Evolutionary conservation across 2,797 vertebrate genomes (phyloP).

Genomic region (Cyprinella venusta): DNA sequence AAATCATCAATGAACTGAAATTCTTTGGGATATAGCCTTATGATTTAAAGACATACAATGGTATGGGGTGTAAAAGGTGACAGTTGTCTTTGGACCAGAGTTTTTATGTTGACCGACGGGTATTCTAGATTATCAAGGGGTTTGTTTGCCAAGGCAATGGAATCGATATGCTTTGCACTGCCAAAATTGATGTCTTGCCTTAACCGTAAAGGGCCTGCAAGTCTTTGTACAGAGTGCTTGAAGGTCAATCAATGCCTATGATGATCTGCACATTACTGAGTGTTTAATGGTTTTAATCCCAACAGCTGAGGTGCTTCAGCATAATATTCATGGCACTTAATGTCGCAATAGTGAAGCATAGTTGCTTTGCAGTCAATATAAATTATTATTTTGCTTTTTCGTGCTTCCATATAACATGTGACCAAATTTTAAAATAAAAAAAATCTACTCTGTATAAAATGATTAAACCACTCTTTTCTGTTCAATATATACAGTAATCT

Average conservation of each 20-base stretch:
- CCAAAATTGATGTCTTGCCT: conserved; percentile 14
- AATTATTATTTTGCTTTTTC: not conserved
- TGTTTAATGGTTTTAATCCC: not conserved
- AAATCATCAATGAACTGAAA: conserved; percentile 16
- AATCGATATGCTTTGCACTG: conserved; percentile 44
- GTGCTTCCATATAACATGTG: conserved; percentile 23
- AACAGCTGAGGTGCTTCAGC: conserved; percentile 1
- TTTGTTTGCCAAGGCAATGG: conserved; percentile 4
- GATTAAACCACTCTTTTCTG: not conserved
- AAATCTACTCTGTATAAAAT: not conserved
- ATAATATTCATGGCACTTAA: not conserved
- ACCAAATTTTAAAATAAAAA: conserved; percentile 10
- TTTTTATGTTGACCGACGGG: not conserved
- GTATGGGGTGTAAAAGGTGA: not conserved
- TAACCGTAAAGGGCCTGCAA: not conserved
- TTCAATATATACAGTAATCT: not conserved
- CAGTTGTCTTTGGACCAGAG: conserved; percentile 39
- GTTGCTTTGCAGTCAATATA: conserved; percentile 7
- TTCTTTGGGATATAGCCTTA: not conserved
- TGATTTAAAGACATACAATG: conserved; percentile 27
- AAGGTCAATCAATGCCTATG: conserved; percentile 13
- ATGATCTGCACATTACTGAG: not conserved
- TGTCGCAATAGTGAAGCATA: conserved; percentile 4
- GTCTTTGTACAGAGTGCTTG: conserved; percentile 4
- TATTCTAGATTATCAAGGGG: conserved; percentile 3